These are phyloP conservation scores for Lasiommata megera DNA, from an alignment of 2,888 invertebrate genomes.

Conservation along the genomic window DNA sequence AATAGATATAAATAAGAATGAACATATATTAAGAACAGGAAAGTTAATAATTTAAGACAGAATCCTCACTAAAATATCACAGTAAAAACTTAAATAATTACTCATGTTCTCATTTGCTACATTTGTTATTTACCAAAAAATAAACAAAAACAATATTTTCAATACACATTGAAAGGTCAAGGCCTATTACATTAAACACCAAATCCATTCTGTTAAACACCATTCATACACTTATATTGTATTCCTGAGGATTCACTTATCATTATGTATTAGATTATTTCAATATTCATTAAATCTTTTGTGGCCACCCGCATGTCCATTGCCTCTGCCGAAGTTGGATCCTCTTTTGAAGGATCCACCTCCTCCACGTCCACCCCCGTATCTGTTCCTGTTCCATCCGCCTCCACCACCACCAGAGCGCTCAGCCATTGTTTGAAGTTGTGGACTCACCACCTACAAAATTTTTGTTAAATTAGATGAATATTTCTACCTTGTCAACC, in stretches of 20 bases:
- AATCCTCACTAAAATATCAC: conserved; percentile 75
- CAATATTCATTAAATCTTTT: conserved; percentile 73
- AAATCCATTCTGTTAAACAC: conserved; percentile 42
- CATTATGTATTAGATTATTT: conserved; percentile 43
- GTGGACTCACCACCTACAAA: conserved; percentile 89
- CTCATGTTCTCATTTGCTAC: conserved; percentile 23
- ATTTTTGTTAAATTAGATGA: too few relatives aligned
- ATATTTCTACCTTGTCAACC: too few relatives aligned
- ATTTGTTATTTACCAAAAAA: conserved; percentile 17
- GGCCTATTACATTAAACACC: conserved; percentile 20
- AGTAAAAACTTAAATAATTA: conserved; percentile 57
- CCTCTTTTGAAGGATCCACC: conserved; percentile 76
- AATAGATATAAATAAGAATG: conserved; percentile 38
- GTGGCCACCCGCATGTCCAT: conserved; percentile 62
- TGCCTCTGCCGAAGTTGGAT: conserved; percentile 66
- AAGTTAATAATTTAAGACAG: conserved; percentile 38
- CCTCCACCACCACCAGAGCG: conserved; percentile 84
- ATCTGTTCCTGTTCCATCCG: conserved; percentile 79
- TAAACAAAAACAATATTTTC: not conserved
- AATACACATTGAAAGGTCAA: conserved; percentile 15
- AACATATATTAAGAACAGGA: conserved; percentile 34
- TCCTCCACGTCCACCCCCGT: conserved; percentile 68
- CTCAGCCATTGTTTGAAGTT: conserved; percentile 89
- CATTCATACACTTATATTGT: conserved; percentile 55
- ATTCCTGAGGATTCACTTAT: conserved; percentile 61